Base-by-base conservation (phyloP, 2,797 vertebrate species). In the Catostomus latipinnis region DNA sequence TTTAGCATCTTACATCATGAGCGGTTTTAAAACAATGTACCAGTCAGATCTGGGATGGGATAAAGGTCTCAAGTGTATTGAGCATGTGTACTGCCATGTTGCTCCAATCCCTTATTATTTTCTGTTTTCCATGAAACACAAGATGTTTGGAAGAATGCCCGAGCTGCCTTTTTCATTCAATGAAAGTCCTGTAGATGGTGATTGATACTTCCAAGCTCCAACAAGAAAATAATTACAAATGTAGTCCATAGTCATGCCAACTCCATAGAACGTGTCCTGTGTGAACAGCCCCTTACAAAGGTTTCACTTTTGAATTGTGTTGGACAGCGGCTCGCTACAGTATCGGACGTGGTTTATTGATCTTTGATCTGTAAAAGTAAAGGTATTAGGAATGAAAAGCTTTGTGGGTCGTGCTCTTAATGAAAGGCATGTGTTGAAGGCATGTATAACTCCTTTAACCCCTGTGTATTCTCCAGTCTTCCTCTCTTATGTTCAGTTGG, bases 351-450 rank as follows among this genome's bases (percentile, higher is more conserved):
- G 10, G 0, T 45, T 7, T 9, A 7, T 14, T 14, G 22, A 71
- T 12, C 50, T 11, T 52, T 8, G n/a, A 50, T 8, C 8, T 56
- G 18, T 16, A 45, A 57, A 6, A 58, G 1, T 5, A 8, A 50
- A 12, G 18, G 13, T 3, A 4, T 46, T 12, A 11, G 4, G 5
- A 12, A 10, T 11, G 52, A 67, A 13, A 48, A 13, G 10, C n/a
- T 49, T 45, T 74, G 11, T 61, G 14, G 13, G 6, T 58, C 22
- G 70, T 6, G 52, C 14, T 74, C 0, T 54, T 53, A 8, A 60
- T 66, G 54, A 79, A 81, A 83, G 75, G 79, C 84, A 85, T 81
- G 81, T 83, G 81, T 81, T 83, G 79, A 81, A 78, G 79, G 82
- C 84, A 86, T 82, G 79, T 77, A 56, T 49, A 71, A 63, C 71